Conservation (phyloP, 2,888 invertebrate species). For the Tinea semifulvella region DNA sequence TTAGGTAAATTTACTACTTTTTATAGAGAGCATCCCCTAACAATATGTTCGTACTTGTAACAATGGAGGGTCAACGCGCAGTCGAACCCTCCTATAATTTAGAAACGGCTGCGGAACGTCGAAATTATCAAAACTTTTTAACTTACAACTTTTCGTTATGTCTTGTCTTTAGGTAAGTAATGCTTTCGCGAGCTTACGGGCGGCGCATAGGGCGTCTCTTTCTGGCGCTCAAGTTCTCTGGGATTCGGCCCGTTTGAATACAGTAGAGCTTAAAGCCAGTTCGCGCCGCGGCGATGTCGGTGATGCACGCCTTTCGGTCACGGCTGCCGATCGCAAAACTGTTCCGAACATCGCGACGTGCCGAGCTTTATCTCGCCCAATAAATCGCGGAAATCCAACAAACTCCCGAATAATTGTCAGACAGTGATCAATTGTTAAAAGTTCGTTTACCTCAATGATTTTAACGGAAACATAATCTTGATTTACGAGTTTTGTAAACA, state of each 20-base stretch:
- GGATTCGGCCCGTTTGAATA: not conserved
- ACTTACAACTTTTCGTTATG: constrained; percentile 58
- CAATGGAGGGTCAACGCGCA: constrained; percentile 55
- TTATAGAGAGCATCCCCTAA: constrained; percentile 61
- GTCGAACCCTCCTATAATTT: constrained; percentile 48
- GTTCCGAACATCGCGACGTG: constrained; percentile 50
- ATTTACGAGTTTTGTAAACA: constrained; percentile 50
- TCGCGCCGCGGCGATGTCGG: constrained; percentile 50
- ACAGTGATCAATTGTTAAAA: constrained; percentile 47
- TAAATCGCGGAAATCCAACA: constrained; percentile 48
- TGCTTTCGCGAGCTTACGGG: constrained; percentile 41
- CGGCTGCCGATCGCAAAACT: constrained; percentile 30
- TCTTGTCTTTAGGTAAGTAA: constrained; percentile 29
- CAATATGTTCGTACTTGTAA: constrained; percentile 62
- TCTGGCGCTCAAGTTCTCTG: constrained; percentile 5
- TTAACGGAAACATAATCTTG: constrained; percentile 40
- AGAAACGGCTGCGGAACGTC: constrained; percentile 43
- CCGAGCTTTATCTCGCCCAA: constrained; percentile 37
- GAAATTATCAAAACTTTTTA: constrained; percentile 63
- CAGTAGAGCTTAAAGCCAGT: constrained; percentile 32
- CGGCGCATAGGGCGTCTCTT: not conserved
- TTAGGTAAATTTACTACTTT: constrained; percentile 57
- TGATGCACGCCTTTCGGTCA: constrained; percentile 40
- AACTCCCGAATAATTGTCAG: constrained; percentile 44
- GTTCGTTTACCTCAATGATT: constrained; percentile 32